A percentile compares a stretch with the other conserved stretches of the same genome.
These are phyloP conservation scores for Scrobipalpa costella DNA, from an alignment of 2,888 invertebrate genomes.

Conservation along the genomic window DNA sequence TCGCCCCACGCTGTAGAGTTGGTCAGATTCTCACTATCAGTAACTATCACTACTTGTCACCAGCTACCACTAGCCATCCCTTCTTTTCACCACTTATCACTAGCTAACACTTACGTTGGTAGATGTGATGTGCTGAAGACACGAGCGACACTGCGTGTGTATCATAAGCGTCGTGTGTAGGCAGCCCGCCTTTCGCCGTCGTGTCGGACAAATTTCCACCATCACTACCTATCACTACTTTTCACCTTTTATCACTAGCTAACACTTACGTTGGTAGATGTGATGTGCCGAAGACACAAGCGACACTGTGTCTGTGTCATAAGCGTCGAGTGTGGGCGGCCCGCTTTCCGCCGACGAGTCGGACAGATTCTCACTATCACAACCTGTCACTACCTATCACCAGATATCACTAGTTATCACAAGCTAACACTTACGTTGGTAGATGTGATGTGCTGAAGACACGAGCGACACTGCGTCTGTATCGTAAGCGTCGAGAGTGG, in stretches of 20 bases:
- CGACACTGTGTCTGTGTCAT: constrained; percentile 84
- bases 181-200: constrained; percentile 74
- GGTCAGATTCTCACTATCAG: background rate
- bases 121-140: constrained; percentile 86
- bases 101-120: constrained; percentile 83
- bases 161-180: constrained; percentile 84
- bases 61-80: too few relatives aligned
- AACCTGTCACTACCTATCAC: too few relatives aligned
- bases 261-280: constrained; percentile 86
- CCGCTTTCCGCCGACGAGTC: too few relatives aligned
- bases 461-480: constrained; percentile 86
- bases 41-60: too few relatives aligned
- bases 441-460: constrained; percentile 86
- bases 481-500: constrained; percentile 84
- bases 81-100: too few relatives aligned
- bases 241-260: background rate
- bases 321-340: too few relatives aligned
- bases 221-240: constrained; percentile 45
- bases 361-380: background rate
- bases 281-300: constrained; percentile 86
- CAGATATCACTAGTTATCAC: too few relatives aligned
- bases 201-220: too few relatives aligned
- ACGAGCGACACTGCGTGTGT: constrained; percentile 86
- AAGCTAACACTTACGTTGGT: constrained; percentile 83
- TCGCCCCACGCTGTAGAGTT: too few relatives aligned